Base-by-base conservation (phyloP, 2,888 invertebrate species). In the Tenthredo scrophulariae region DNA sequence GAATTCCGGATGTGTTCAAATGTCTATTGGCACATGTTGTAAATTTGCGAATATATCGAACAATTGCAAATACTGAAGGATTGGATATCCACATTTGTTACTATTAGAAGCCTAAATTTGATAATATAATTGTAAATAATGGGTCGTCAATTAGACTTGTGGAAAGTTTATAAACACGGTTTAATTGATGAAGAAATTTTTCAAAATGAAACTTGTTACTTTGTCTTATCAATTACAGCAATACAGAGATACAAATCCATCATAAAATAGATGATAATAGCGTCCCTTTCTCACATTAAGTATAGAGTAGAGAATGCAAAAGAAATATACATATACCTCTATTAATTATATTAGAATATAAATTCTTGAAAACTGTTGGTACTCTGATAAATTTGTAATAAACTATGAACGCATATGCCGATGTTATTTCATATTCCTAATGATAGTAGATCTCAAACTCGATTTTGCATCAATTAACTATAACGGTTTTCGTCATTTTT, bases 41-140 rank as follows among this genome's bases (percentile, higher is more conserved):
- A 80, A 40, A 80, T 62, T 80, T 80, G 58, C 62, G 22, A 80
- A 80, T n/a, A 80, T 10, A 58, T 37, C 37, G 79, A 80, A 37
- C 22, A 29, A 80, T 80, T 40, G 62, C 79, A 80, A 62, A 62
- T 40, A 80, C 37, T 62, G 33, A 54, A 15, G 77, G 54, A 77
- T 77, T 54, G n/a, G 26, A 33, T n/a, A 54, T 58, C 79, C 33
- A 18, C 4, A 33, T 50, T 54, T 79, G 50, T 54, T 79, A 54
- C 29, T 79, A 22, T 79, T 54, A 33, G 54, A 79, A 4, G 79
- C 54, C 33, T 33, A 33, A 54, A 62, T 33, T 80, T 80, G 37
- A 18, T 80, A 62, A 13, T 62, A 80, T 62, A 80, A 62, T 80
- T 80, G 62, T 80, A 80, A 62, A 80, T 80, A 80, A 80, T 62